Conservation (phyloP, 2,113 vertebrate genomes). For the Eulemur macaco region DNA sequence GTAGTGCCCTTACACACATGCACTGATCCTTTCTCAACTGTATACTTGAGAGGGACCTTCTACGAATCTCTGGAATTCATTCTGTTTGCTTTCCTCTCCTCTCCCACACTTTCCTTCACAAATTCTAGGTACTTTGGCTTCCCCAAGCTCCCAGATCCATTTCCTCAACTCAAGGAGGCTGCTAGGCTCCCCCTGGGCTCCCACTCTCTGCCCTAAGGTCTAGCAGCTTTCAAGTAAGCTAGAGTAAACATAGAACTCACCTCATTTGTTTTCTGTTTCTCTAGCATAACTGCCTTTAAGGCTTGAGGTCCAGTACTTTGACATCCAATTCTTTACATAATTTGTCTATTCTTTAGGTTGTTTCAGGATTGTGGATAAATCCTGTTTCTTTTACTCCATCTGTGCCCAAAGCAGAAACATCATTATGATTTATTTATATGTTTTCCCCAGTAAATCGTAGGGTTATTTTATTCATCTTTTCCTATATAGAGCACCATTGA, state of each 20-base stretch:
- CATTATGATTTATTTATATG: neutral
- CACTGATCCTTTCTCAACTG: neutral
- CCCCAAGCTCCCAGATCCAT: neutral
- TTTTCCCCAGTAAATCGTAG: neutral
- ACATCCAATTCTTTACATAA: neutral
- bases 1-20: neutral
- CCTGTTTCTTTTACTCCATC: neutral
- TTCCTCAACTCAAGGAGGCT: neutral
- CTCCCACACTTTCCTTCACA: neutral
- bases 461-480: neutral
- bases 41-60: neutral
- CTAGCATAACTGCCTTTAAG: neutral
- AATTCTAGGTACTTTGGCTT: neutral
- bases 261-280: neutral
- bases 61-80: neutral
- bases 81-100: neutral
- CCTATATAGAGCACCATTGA: neutral
- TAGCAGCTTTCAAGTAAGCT: neutral
- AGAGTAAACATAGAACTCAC: neutral
- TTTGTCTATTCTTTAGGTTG: neutral
- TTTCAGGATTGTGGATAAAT: neutral
- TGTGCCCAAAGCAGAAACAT: neutral
- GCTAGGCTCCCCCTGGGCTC: no score
- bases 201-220: neutral
- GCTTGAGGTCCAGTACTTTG: neutral